Base-by-base conservation (phyloP, 2,888 invertebrate genomes). In the Drosophila picticornis region DNA sequence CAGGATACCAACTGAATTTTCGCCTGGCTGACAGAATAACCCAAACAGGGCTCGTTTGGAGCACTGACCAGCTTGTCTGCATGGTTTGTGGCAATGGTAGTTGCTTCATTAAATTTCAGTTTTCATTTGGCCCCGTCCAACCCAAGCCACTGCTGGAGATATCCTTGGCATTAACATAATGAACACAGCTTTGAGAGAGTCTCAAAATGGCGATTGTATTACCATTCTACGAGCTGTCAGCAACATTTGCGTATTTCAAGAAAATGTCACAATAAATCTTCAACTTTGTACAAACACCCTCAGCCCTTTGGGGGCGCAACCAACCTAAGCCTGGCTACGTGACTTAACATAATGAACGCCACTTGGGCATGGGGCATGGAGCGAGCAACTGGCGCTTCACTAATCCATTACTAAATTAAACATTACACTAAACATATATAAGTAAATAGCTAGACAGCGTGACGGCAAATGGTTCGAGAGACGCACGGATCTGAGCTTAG, bases 401-500 rank as follows among this genome's bases (percentile, higher is more conserved):
- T 91, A 91, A 91, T 91, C 91, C 91, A 91, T 91, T 91, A 91
- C 91, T 91, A 91, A 91, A 91, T 91, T 92, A 91, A 91, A 92
- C 91, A 91, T 86, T 77, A 77, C 83, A 84, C 85, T 88, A 87
- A 88, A 89, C 85, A 84, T 77, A 89, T 85, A 86, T 79, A 88
- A 86, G 85, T 87, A 84, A 88, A 89, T 88, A 89, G 85, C 90
- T 83, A 80, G 88, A 85, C 87, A 70, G 83, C 81, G 87, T 84
- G 84, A 84, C 90, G 90, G 88, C 81, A 90, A 90, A 84, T 81
- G 84, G 77, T 80, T 75, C 80, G 53, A 64, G 60, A 51, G 75
- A 67, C 52, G 52, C 46, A 64, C 53, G 43, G 51, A 60, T 11
- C 46, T 31, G 11, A 52, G 69, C 58, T 72, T 36, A 53, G 72